Evolutionary conservation across 2,113 vertebrate species (phyloP).

Genomic region (Elaphurus davidianus): DNA sequence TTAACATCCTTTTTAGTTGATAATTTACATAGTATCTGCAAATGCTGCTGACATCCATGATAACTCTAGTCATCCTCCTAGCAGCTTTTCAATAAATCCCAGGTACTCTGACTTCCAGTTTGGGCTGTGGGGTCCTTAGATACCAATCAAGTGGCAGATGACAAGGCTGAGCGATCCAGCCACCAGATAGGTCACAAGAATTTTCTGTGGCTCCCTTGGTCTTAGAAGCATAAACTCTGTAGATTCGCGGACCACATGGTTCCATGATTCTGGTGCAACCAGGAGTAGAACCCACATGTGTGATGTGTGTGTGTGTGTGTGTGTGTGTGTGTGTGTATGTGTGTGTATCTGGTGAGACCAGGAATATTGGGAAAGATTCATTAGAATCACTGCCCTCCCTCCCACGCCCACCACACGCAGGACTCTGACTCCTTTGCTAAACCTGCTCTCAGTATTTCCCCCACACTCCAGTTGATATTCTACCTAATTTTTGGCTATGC

Average conservation of each 20-base stretch:
- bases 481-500: neutral
- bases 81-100: neutral
- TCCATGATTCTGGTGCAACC: neutral
- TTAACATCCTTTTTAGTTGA: neutral
- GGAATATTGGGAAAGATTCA: neutral
- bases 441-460: neutral
- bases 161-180: neutral
- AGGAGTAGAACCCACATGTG: neutral
- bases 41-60: no score
- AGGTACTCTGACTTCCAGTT: neutral
- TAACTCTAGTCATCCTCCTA: neutral
- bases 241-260: neutral
- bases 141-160: neutral
- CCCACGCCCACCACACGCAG: neutral
- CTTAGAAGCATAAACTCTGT: neutral
- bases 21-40: neutral
- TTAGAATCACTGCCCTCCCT: neutral
- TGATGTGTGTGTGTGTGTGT: neutral
- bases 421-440: neutral
- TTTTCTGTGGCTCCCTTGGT: neutral
- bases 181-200: neutral
- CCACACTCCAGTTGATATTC: neutral
- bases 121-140: neutral
- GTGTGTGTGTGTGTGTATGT: no score
- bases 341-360: no score